These are phyloP conservation scores for Drosophila mercatorum DNA, from an alignment of 2,888 invertebrate genomes.

Conservation along the genomic window DNA sequence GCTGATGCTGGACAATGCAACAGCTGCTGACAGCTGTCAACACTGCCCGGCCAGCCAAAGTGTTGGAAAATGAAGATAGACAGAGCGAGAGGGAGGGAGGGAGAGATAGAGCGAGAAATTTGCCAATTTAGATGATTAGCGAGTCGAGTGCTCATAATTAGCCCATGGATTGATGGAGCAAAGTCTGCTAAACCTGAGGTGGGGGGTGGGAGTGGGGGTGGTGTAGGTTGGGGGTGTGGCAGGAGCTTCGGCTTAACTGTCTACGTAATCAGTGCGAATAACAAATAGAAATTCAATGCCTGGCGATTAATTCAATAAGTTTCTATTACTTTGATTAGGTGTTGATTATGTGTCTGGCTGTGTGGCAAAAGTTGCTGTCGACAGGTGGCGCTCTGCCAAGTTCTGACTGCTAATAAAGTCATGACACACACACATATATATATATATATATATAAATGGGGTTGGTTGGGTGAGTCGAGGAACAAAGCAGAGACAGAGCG, in stretches of 20 bases:
- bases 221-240: neutral
- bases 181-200: neutral
- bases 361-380: conserved; percentile 51
- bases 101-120: conserved; percentile 11
- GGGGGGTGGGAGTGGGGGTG: neutral
- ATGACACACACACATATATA: conserved; percentile 31
- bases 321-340: conserved; percentile 79
- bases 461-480: conserved; percentile 2
- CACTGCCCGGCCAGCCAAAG: conserved; percentile 24
- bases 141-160: conserved; percentile 56
- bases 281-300: conserved; percentile 72
- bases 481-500: conserved; percentile 57
- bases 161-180: conserved; percentile 25
- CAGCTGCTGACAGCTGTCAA: conserved; percentile 71
- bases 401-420: conserved; percentile 74
- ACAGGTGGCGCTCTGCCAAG: conserved; percentile 61
- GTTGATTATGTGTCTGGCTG: conserved; percentile 69
- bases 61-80: conserved; percentile 7
- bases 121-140: conserved; percentile 52
- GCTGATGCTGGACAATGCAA: conserved; percentile 23
- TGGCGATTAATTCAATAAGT: conserved; percentile 76
- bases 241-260: neutral
- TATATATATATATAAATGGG: conserved; percentile 38
- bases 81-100: neutral
- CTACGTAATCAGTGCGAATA: conserved; percentile 59